Evolutionary conservation across 2,113 vertebrate genomes (phyloP).

Genomic region (Xyliphius kryptos): DNA sequence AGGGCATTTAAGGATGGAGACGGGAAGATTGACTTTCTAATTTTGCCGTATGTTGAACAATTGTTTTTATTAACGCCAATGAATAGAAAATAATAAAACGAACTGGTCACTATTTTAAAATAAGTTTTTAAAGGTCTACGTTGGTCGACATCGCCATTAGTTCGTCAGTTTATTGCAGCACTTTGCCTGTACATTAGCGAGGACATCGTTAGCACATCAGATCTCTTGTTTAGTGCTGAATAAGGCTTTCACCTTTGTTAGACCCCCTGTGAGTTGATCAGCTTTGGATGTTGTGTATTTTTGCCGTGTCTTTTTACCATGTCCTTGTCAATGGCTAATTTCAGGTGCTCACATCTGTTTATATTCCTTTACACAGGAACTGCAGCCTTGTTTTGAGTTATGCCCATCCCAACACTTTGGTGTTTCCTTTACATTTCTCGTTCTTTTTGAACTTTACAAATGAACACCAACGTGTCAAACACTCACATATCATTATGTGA

Average conservation of each 20-base stretch:
- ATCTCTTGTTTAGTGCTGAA: slow-evolving; percentile 46
- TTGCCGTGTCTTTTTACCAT: slow-evolving; percentile 61
- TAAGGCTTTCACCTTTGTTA: slow-evolving; percentile 68
- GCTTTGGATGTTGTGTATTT: slow-evolving; percentile 69
- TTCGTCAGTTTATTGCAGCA: no score
- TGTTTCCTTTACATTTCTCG: neutral
- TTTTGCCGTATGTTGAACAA: no score
- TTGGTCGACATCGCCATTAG: no score
- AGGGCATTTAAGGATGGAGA: neutral
- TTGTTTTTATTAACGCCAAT: no score
- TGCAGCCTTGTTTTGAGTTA: slow-evolving; percentile 48
- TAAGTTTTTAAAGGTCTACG: no score
- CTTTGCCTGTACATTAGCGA: no score
- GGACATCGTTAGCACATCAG: no score
- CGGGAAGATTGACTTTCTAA: no score
- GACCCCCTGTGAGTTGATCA: slow-evolving; percentile 66
- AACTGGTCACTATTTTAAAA: no score
- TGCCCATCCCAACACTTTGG: slow-evolving; percentile 27
- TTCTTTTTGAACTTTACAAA: no score
- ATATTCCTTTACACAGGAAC: slow-evolving; percentile 60
- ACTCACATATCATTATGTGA: neutral
- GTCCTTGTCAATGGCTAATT: slow-evolving; percentile 66
- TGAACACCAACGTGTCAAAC: neutral
- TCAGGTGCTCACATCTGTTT: slow-evolving; percentile 60
- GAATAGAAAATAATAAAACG: no score